These are phyloP conservation scores for Phenganax marumi DNA, from an alignment of 92 coral and sea anemone species.

Conservation along the genomic window DNA sequence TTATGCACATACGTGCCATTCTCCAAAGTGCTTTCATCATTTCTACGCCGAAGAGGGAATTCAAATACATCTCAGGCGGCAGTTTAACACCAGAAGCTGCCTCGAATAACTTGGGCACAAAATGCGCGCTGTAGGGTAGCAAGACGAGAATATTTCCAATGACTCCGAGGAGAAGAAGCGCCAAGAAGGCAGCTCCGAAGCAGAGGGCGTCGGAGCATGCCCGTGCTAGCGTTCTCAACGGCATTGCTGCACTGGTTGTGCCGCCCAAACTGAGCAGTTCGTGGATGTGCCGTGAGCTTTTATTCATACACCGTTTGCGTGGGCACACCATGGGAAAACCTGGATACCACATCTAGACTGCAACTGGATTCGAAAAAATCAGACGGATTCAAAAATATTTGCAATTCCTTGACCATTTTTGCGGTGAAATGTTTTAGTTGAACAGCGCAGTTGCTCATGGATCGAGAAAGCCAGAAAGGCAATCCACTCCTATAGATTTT, in stretches of 20 bases:
- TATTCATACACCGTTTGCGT: background rate
- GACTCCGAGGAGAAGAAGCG: background rate
- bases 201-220: background rate
- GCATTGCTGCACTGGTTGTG: background rate
- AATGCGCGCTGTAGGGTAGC: slow-evolving; percentile 15
- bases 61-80: slow-evolving; percentile 54
- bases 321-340: background rate
- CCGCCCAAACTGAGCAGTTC: background rate
- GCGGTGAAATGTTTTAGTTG: too few relatives aligned
- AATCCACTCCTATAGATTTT: too few relatives aligned
- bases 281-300: background rate
- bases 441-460: too few relatives aligned
- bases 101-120: slow-evolving; percentile 41
- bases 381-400: too few relatives aligned
- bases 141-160: background rate
- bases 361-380: too few relatives aligned
- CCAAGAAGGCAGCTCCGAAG: background rate
- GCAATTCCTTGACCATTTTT: too few relatives aligned
- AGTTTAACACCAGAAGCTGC: slow-evolving; percentile 29
- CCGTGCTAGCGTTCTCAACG: background rate
- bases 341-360: background rate
- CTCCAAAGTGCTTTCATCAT: slow-evolving; percentile 65
- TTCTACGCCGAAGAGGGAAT: slow-evolving; percentile 46
- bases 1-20: slow-evolving; percentile 2
- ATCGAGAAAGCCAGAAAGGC: too few relatives aligned